These are phyloP conservation scores for Nesospiza acunhae DNA, from an alignment of 2,113 vertebrate genomes.

Conservation along the genomic window DNA sequence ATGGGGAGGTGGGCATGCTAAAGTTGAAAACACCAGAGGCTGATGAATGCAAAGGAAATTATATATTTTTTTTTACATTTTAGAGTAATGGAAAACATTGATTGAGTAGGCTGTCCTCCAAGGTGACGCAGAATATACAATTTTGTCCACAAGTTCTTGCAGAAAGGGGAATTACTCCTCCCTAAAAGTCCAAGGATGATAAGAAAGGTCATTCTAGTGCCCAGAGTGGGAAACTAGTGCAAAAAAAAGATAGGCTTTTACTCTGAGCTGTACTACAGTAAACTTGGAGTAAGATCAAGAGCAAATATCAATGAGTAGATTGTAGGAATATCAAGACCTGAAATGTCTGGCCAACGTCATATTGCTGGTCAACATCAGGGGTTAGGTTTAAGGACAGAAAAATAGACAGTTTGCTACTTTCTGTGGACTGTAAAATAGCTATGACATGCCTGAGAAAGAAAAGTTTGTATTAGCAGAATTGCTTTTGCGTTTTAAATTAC, in stretches of 20 bases:
- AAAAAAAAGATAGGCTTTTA: neutral
- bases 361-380: neutral
- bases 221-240: neutral
- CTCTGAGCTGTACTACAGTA: neutral
- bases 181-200: neutral
- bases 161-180: neutral
- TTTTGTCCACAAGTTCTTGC: neutral
- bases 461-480: conserved; percentile 62
- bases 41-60: neutral
- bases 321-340: neutral
- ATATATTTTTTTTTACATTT: neutral
- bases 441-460: conserved; percentile 16
- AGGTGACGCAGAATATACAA: neutral
- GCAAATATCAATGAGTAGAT: neutral
- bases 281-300: neutral
- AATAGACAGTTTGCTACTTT: conserved; percentile 24
- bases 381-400: neutral
- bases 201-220: neutral
- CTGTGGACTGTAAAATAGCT: neutral
- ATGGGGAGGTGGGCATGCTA: neutral
- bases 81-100: neutral
- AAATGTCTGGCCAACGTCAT: neutral
- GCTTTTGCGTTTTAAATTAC: conserved; percentile 62
- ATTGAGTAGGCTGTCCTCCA: neutral
- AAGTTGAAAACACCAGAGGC: neutral